These are phyloP conservation scores for Zosterops hypoxanthus DNA, from an alignment of 2,113 vertebrate species.

Conservation along the genomic window DNA sequence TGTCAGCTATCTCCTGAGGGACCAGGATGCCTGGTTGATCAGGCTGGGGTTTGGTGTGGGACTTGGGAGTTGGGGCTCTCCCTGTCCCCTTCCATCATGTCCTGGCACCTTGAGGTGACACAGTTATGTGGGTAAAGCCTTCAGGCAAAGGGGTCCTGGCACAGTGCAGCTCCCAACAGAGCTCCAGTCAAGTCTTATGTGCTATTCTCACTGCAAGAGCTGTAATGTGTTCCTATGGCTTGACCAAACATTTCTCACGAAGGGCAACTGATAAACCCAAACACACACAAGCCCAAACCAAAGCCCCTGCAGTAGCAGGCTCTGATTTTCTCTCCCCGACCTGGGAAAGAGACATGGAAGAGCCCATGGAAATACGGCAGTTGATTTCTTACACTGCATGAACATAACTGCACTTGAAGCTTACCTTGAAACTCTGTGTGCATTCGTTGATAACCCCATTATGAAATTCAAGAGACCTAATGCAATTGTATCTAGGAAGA, in stretches of 20 bases:
- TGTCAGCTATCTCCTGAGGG: neutral
- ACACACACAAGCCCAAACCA: neutral
- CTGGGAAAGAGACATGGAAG: neutral
- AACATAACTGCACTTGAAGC: slow-evolving; percentile 11
- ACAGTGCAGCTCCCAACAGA: neutral
- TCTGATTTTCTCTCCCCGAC: neutral
- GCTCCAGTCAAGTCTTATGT: accelerated
- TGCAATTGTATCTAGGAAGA: slow-evolving; percentile 58
- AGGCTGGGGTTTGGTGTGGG: neutral
- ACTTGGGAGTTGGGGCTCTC: neutral
- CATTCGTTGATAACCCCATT: slow-evolving; percentile 48
- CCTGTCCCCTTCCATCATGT: accelerated
- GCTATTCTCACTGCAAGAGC: neutral
- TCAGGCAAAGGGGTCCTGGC: neutral
- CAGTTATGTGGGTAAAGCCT: neutral
- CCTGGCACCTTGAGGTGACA: accelerated
- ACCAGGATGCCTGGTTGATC: neutral
- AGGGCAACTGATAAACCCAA: neutral
- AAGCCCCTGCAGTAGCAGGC: neutral
- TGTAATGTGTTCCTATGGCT: neutral
- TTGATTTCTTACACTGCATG: neutral
- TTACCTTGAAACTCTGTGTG: slow-evolving; percentile 48
- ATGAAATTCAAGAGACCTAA: slow-evolving; percentile 63
- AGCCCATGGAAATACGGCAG: neutral
- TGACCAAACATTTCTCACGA: neutral